Evolutionary conservation across 2,113 vertebrate species (phyloP).

Genomic region (Callospermophilus lateralis): DNA sequence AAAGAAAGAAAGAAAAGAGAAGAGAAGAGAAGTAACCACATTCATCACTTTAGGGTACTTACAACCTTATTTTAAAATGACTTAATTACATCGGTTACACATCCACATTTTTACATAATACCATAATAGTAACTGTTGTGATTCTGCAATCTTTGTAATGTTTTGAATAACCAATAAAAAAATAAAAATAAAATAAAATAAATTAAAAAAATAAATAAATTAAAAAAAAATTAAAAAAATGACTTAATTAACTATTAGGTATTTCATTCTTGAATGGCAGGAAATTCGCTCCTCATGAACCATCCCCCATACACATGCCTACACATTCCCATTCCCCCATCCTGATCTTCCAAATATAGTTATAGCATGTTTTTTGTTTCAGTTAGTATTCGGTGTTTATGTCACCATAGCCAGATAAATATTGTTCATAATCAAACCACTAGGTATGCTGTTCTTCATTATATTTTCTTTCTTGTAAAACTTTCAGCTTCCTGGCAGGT

Average conservation of each 20-base stretch:
- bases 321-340: no score
- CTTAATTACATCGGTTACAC: no score
- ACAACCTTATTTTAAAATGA: neutral
- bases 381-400: neutral
- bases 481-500: neutral
- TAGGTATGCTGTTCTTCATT: neutral
- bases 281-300: neutral
- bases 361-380: neutral
- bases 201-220: no score
- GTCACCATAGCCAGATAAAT: neutral
- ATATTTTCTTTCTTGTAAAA: neutral
- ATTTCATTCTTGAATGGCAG: neutral
- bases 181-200: no score
- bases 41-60: neutral
- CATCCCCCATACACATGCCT: no score
- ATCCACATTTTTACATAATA: no score
- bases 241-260: neutral
- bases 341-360: neutral
- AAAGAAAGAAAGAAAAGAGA: no score
- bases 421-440: neutral
- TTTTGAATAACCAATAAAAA: no score
- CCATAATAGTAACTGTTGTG: no score
- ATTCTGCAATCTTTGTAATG: no score
- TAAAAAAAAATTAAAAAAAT: no score
- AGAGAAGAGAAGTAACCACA: neutral